These are phyloP conservation scores for Calidris pugnax DNA, from an alignment of 2,113 vertebrate species.

Conservation along the genomic window DNA sequence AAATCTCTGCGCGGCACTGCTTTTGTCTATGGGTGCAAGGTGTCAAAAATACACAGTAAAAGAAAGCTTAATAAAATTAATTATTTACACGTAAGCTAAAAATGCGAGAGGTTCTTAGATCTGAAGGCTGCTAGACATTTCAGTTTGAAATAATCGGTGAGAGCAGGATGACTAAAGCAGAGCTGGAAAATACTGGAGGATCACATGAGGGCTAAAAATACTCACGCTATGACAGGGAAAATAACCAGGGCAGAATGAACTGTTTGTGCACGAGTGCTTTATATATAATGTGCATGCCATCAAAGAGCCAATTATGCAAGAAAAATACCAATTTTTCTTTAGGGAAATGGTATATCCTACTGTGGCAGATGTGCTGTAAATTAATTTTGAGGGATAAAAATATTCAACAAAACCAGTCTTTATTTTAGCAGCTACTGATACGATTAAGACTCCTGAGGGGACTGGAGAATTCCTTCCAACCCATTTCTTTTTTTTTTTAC, in stretches of 20 bases:
- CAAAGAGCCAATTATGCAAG: background rate
- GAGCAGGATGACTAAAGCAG: conserved; percentile 76
- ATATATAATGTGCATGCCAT: background rate
- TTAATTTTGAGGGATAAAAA: conserved; percentile 33
- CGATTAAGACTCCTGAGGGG: background rate
- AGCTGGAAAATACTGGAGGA: conserved; percentile 78
- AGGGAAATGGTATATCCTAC: background rate
- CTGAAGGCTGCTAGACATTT: conserved; percentile 11
- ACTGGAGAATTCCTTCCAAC: background rate
- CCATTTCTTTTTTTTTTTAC: background rate
- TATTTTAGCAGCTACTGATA: conserved; percentile 1
- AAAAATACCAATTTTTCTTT: background rate
- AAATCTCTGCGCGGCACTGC: background rate
- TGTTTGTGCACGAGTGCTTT: conserved; percentile 28
- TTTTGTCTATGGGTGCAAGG: background rate
- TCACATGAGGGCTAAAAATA: conserved; percentile 85
- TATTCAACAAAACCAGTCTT: background rate
- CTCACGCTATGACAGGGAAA: conserved; percentile 68
- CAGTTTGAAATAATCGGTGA: conserved; percentile 69
- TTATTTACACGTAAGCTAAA: conserved; percentile 29
- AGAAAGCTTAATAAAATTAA: conserved; percentile 5
- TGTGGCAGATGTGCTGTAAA: conserved; percentile 9
- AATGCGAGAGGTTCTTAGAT: conserved; percentile 15
- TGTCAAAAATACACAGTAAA: background rate
- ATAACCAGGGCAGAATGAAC: conserved; percentile 74